A percentile compares a stretch with the other conserved stretches of the same genome.
Conservation (phyloP, 2,797 vertebrate species). For the Huso huso region DNA sequence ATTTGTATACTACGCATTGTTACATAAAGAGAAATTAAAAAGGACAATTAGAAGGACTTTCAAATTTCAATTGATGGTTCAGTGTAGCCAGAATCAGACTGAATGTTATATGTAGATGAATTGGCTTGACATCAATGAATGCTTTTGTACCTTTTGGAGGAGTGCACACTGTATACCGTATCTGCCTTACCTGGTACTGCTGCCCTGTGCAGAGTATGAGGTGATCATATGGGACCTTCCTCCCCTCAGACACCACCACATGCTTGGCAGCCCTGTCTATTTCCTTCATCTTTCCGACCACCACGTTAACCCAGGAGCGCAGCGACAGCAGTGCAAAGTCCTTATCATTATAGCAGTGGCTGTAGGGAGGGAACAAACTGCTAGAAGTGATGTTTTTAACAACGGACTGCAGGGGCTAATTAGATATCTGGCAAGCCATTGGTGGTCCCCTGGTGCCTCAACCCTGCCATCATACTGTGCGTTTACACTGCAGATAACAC, state of each 20-base stretch:
- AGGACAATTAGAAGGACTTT: too few species aligned
- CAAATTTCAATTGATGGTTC: too few species aligned
- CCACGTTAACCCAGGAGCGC: conserved; percentile 60
- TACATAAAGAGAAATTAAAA: too few species aligned
- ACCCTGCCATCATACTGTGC: conserved; percentile 33
- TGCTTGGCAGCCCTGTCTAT: conserved; percentile 74
- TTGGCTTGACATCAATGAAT: too few species aligned
- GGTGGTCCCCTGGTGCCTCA: conserved; percentile 32
- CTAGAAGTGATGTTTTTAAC: conserved; percentile 50
- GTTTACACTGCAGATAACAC: conserved; percentile 20
- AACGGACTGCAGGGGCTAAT: conserved; percentile 56
- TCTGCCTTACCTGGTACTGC: conserved; percentile 75
- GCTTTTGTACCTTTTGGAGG: too few species aligned
- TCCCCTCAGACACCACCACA: conserved; percentile 53
- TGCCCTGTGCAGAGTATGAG: conserved; percentile 81
- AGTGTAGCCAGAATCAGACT: too few species aligned
- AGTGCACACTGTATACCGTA: neutral
- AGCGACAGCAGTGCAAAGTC: conserved; percentile 15
- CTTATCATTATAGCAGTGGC: conserved; percentile 72
- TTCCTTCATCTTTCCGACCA: conserved; percentile 76
- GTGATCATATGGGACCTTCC: conserved; percentile 70
- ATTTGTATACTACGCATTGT: too few species aligned
- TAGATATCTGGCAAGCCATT: conserved; percentile 50
- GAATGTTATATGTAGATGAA: too few species aligned
- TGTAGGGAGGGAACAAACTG: conserved; percentile 48